Base-by-base conservation (phyloP, 2,888 invertebrate species). In the Epicampocera succincta region DNA sequence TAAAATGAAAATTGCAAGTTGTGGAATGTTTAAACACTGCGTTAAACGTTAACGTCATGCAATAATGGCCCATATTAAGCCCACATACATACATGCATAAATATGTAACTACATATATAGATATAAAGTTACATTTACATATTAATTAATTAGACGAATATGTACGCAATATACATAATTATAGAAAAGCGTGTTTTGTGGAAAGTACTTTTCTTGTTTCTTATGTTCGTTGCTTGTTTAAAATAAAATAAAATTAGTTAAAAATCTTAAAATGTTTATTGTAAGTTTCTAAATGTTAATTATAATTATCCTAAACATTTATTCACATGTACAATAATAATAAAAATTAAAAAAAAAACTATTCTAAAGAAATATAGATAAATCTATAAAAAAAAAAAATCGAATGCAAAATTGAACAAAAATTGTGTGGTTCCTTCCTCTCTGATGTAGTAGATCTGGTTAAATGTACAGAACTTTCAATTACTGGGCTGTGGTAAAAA, bases 201-300 rank as follows among this genome's bases (percentile, higher is more conserved):
- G 48, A 40, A 21, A 56, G 11, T 77, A 38, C 42, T 71, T 48
- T 73, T 56, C 19, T 61, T 33, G 48, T 50, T 11, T 65, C 40
- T 48, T 50, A 21, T 50, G 11, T 25, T 50, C 60, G 72, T 78
- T 78, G 71, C 69, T 71, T 77, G 63, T 71, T 71, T 71, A 19
- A 69, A 54, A 54, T 29, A 56, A 58, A 75, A 19, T 17, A 33
- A 72, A 73, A 63, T 38, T 52, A 58, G 46, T 54, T 19, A 54
- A 54, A 40, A 65, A 38, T 21, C 5, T 38, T 8, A 33, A 33
- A 33, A 33, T 33, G 33, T 33, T 46, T 3, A 44, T 21, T 63
- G 17, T 60, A 60, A 52, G 44, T 60, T 66, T 60, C 19, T 25
- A 50, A 71, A 71, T 42, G 33, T 33, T 33, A 33, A 33, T 33